Evolutionary conservation across 2,113 vertebrate genomes (phyloP).

Genomic region (Pseudopipra pipra): DNA sequence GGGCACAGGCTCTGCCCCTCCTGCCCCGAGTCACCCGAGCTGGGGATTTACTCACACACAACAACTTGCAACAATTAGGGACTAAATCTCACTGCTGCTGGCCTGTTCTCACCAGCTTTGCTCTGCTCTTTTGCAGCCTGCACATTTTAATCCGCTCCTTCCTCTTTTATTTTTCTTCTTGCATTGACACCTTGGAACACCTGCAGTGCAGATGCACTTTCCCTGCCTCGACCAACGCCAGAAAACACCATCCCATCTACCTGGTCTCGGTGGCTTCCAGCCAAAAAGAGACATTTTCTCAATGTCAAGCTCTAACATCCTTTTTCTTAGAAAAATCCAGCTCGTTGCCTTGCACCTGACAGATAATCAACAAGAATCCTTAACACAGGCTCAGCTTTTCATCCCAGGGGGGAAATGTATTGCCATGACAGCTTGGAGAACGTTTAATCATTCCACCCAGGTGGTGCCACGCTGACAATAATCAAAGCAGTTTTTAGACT

Average conservation of each 20-base stretch:
- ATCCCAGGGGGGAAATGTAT: fast-evolving
- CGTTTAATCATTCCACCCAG: fast-evolving
- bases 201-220: fast-evolving
- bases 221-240: fast-evolving
- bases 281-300: background rate
- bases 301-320: background rate
- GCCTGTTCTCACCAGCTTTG: background rate
- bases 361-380: fast-evolving
- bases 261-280: background rate
- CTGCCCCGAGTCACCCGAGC: fast-evolving
- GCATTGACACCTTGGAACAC: fast-evolving
- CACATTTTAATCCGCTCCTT: background rate
- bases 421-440: background rate
- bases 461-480: fast-evolving
- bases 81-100: fast-evolving
- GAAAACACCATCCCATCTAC: background rate
- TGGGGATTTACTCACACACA: background rate
- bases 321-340: background rate
- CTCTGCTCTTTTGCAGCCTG: background rate
- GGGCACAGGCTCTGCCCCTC: background rate
- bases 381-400: background rate
- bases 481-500: fast-evolving
- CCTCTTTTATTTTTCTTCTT: no score
- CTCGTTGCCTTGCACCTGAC: fast-evolving
- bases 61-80: background rate